Conservation (phyloP, 1,140 invertebrate genomes). For the Aphidius gifuensis region DNA sequence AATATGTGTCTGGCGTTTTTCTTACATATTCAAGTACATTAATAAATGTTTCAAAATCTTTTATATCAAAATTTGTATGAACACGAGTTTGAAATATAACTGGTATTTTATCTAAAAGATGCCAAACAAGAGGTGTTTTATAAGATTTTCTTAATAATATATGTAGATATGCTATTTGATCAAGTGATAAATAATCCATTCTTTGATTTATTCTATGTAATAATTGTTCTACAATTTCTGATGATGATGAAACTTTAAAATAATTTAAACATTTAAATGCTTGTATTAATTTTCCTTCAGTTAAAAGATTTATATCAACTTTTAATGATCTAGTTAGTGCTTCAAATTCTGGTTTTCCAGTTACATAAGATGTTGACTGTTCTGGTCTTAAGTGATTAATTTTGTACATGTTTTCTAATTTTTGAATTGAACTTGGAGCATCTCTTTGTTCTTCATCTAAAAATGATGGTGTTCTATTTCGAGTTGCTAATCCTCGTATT, state of each 20-base stretch:
- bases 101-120: constrained; percentile 61
- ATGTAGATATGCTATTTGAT: constrained; percentile 61
- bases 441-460: no score
- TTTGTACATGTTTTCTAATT: constrained; percentile 7
- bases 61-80: constrained; percentile 54
- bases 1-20: not conserved
- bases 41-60: constrained; percentile 40
- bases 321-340: constrained; percentile 54
- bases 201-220: constrained; percentile 60
- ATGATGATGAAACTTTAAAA: constrained; percentile 56
- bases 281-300: constrained; percentile 56
- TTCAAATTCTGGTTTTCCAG: constrained; percentile 44
- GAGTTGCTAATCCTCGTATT: no score
- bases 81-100: constrained; percentile 62
- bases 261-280: constrained; percentile 58
- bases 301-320: constrained; percentile 53
- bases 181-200: constrained; percentile 60
- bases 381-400: not conserved
- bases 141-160: constrained; percentile 55
- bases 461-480: no score
- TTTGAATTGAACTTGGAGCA: not conserved
- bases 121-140: constrained; percentile 58
- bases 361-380: not conserved
- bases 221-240: constrained; percentile 59
- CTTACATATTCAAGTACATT: constrained; percentile 16